A percentile compares a stretch with the other conserved stretches of the same genome.
Evolutionary conservation across 2,888 invertebrate species (phyloP).

Genomic region (Mythimna lalbum): DNA sequence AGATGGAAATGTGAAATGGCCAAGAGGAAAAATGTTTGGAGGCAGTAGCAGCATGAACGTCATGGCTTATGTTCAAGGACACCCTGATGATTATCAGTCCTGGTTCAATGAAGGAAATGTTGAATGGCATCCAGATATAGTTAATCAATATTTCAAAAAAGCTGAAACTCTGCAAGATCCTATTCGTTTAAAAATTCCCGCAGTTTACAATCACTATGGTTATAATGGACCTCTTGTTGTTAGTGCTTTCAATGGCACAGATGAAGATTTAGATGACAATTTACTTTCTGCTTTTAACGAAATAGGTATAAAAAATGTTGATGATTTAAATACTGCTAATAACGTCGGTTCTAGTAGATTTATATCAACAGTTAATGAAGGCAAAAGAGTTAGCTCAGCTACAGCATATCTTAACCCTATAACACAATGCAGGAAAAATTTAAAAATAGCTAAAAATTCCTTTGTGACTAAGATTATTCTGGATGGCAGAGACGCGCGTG

Average conservation of each 20-base stretch:
- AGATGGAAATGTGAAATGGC: slow-evolving; percentile 78
- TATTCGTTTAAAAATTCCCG: slow-evolving; percentile 15
- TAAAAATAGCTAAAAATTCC: slow-evolving; percentile 50
- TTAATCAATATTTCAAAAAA: slow-evolving; percentile 52
- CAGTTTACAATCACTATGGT: slow-evolving; percentile 73
- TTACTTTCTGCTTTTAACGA: slow-evolving; percentile 43
- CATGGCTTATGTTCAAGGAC: slow-evolving; percentile 87
- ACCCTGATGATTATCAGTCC: slow-evolving; percentile 82
- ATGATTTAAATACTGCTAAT: slow-evolving; percentile 46
- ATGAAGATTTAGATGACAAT: neutral
- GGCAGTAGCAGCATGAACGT: slow-evolving; percentile 89
- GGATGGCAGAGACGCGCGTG: slow-evolving; percentile 25
- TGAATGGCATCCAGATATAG: slow-evolving; percentile 66
- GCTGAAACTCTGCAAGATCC: slow-evolving; percentile 56
- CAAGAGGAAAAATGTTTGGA: slow-evolving; percentile 91
- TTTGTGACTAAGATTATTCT: slow-evolving; percentile 50
- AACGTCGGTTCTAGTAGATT: slow-evolving; percentile 44
- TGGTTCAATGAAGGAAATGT: slow-evolving; percentile 87
- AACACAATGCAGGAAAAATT: slow-evolving; percentile 36
- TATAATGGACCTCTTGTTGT: slow-evolving; percentile 50
- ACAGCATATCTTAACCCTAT: slow-evolving; percentile 52
- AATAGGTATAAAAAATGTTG: slow-evolving; percentile 45
- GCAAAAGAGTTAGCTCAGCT: slow-evolving; percentile 43
- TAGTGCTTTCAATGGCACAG: slow-evolving; percentile 47
- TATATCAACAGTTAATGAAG: slow-evolving; percentile 23